phyloP scores from a whole-genome alignment of 2,797 vertebrate species.

The Parauchenoglanis ngamensis region DNA sequence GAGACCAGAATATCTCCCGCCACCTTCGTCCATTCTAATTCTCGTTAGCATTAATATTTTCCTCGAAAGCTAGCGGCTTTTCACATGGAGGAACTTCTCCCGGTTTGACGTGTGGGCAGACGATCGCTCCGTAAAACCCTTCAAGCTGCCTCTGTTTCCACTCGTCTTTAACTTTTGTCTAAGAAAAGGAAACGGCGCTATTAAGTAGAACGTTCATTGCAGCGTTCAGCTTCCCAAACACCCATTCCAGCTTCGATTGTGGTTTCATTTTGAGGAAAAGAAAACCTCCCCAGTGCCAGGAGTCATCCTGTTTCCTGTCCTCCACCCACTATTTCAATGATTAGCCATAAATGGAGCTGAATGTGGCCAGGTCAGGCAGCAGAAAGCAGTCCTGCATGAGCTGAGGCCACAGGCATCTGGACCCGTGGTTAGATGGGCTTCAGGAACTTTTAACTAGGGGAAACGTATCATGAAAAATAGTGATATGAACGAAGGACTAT shows the following conservation, averaged over 20 bases:
- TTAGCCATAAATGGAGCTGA: conserved; percentile 57
- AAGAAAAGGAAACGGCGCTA: conserved; percentile 1
- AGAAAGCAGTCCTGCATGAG: conserved; percentile 17
- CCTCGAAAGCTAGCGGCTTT: not conserved
- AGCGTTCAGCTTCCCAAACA: conserved; percentile 34
- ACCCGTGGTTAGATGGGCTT: conserved; percentile 28
- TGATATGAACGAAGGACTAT: not conserved
- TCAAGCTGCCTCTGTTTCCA: not conserved
- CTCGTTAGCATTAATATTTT: not conserved
- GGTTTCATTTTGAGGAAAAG: conserved; percentile 55
- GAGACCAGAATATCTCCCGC: conserved; percentile 35
- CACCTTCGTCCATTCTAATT: not conserved
- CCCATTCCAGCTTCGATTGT: conserved; percentile 12
- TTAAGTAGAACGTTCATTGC: conserved; percentile 25
- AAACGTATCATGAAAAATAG: conserved; percentile 7
- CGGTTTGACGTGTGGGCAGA: not conserved
- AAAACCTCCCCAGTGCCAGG: conserved; percentile 49
- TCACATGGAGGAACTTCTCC: not conserved
- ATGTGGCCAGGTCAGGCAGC: conserved; percentile 30
- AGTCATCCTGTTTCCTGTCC: conserved; percentile 18
- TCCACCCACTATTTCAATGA: conserved; percentile 47
- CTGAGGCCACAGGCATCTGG: conserved; percentile 36
- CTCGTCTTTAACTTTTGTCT: conserved; percentile 15
- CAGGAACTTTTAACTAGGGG: conserved; percentile 3
- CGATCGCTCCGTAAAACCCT: not conserved